Base-by-base conservation (phyloP, 2,888 invertebrate genomes). In the Mesoligia furuncula region DNA sequence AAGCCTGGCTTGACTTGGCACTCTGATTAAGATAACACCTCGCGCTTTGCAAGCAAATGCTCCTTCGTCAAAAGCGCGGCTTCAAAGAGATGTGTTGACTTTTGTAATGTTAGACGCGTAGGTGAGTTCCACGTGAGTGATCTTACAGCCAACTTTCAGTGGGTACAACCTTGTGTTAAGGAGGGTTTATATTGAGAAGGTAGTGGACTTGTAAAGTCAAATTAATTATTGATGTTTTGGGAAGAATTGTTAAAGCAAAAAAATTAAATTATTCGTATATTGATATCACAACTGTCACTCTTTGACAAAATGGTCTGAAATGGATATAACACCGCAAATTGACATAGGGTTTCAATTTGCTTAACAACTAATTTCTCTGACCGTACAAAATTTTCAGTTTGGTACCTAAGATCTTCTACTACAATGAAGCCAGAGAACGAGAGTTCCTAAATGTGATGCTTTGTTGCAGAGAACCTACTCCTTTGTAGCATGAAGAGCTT, bases 1-100 rank as follows among this genome's bases (percentile, higher is more conserved):
- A 62, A 57, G 27, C 70, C 61, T n/a, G 68, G 69, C 82, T 68
- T 91, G 90, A 90, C 92, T 92, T 93, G 92, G 91, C 93, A 89
- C 86, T 90, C 90, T 94, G 95, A 95, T 95, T 94, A 94, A 95
- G 94, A 95, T 94, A 95, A 95, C 94, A 91, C 93, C 91, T 91
- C 86, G 87, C 90, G 90, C 91, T 91, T 91, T 91, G 88, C 90
- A 81, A 89, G 88, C 87, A 89, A 90, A 90, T 86, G 90, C 87
- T 89, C 89, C 73, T 91, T 87, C 90, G 85, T 91, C 90, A 91
- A 92, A 90, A 91, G 91, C 89, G 84, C 85, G 87, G 86, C 89
- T 90, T 93, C 91, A 93, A 94, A 92, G 93, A 86, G 85, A 86
- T 87, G 81, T 90, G 91, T 90, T 91, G 90, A 93, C 92, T 91